Percentiles rank a stretch among this genome's conserved stretches.
Conservation (phyloP, 2,797 vertebrate genomes). For the Cirrhinus molitorella region DNA sequence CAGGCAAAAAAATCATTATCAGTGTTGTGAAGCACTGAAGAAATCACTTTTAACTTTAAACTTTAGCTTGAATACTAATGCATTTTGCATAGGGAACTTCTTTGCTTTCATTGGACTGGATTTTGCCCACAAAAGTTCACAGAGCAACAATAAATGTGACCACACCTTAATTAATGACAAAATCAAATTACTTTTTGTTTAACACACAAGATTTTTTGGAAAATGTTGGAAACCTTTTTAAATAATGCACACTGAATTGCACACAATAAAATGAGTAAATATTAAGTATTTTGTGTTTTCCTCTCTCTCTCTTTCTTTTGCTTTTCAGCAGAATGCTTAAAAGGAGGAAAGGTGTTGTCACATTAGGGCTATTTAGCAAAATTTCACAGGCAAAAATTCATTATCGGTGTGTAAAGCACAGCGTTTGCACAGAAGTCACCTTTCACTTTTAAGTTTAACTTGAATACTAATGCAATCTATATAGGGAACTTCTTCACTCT, state of each 20-base stretch:
- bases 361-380: neutral
- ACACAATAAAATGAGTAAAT: no score
- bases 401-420: neutral
- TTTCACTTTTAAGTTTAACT: neutral
- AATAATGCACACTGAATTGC: neutral
- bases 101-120: neutral
- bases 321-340: conserved; percentile 81
- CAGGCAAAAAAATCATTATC: neutral
- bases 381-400: neutral
- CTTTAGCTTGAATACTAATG: neutral
- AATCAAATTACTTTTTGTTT: neutral
- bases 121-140: no score
- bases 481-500: neutral
- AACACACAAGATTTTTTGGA: neutral
- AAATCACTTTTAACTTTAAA: neutral
- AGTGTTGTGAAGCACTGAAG: neutral
- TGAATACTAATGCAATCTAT: neutral
- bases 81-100: no score
- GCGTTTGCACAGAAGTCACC: neutral
- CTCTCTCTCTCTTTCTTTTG: conserved; percentile 13
- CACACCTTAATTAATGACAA: neutral
- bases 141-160: no score
- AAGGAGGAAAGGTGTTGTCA: conserved; percentile 73
- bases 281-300: neutral
- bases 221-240: neutral